phyloP scores from a whole-genome alignment of 2,797 vertebrate species.

The Sebastes taczanowskii region DNA sequence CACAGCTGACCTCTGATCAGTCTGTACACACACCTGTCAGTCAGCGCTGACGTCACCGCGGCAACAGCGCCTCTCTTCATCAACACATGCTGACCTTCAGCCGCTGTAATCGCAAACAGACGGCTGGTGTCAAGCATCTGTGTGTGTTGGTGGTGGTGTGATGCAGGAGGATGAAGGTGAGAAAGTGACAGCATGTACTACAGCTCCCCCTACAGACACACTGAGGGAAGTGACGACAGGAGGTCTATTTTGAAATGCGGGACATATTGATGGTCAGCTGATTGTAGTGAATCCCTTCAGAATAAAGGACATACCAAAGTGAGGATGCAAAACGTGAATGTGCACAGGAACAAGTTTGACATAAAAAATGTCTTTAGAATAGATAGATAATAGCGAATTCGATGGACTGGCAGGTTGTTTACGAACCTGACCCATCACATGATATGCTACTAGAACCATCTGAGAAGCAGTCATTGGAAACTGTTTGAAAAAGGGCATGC shows the following conservation, averaged over 20 bases:
- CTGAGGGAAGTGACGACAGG: background rate
- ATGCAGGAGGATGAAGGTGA: background rate
- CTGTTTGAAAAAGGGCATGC: too few relatives aligned
- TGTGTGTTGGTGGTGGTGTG: background rate
- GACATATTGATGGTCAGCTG: background rate
- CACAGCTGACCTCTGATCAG: background rate
- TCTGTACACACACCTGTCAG: background rate
- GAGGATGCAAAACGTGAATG: background rate
- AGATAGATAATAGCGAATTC: too few relatives aligned
- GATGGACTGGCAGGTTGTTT: too few relatives aligned
- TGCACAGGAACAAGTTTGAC: too few relatives aligned
- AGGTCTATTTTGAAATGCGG: background rate
- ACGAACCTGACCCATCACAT: too few relatives aligned
- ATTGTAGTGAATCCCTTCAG: background rate
- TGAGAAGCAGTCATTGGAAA: too few relatives aligned
- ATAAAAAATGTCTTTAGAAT: too few relatives aligned
- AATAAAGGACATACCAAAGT: background rate
- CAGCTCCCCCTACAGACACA: slow-evolving; percentile 31
- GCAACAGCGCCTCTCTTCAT: too few relatives aligned
- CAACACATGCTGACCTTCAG: background rate
- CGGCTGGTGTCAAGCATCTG: background rate
- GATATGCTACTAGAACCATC: too few relatives aligned
- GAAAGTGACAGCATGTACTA: slow-evolving; percentile 1
- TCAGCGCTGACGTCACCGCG: background rate
- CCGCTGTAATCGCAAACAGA: background rate